Evolutionary conservation across 35 echinoderm and acorn worm species (phyloP).

Genomic region (Lytechinus variegatus): DNA sequence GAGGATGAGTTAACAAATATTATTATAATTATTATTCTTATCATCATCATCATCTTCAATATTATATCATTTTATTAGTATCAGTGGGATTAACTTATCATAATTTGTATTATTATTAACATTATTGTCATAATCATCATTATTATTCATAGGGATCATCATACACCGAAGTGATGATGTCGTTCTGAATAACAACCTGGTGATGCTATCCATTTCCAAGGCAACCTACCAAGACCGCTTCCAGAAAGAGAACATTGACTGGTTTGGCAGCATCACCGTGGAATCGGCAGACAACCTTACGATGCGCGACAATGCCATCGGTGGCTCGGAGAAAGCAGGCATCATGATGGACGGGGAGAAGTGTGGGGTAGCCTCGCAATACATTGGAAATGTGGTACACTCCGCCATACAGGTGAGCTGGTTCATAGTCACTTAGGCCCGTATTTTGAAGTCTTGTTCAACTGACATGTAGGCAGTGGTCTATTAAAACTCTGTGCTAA

Average conservation of each 20-base stretch:
- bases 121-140: too few relatives aligned
- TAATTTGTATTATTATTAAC: too few relatives aligned
- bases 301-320: conserved; percentile 70
- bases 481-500: too few relatives aligned
- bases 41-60: too few relatives aligned
- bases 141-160: conserved; percentile 44
- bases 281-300: conserved; percentile 37
- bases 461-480: too few relatives aligned
- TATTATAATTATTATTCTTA: too few relatives aligned
- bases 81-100: too few relatives aligned
- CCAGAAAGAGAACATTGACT: conserved; percentile 42
- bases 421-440: too few relatives aligned
- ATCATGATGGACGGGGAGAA: conserved; percentile 62
- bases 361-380: conserved; percentile 44
- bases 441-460: too few relatives aligned
- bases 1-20: too few relatives aligned
- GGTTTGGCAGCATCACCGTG: conserved; percentile 65
- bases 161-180: conserved; percentile 29
- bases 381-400: conserved; percentile 52
- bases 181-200: conserved; percentile 57
- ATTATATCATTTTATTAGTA: too few relatives aligned
- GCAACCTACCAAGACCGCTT: conserved; percentile 74
- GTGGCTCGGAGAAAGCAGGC: conserved; percentile 64
- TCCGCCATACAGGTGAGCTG: conserved; percentile 27
- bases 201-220: conserved; percentile 49